phyloP scores from a whole-genome alignment of 2,113 vertebrate genomes.

The Pedetes capensis region DNA sequence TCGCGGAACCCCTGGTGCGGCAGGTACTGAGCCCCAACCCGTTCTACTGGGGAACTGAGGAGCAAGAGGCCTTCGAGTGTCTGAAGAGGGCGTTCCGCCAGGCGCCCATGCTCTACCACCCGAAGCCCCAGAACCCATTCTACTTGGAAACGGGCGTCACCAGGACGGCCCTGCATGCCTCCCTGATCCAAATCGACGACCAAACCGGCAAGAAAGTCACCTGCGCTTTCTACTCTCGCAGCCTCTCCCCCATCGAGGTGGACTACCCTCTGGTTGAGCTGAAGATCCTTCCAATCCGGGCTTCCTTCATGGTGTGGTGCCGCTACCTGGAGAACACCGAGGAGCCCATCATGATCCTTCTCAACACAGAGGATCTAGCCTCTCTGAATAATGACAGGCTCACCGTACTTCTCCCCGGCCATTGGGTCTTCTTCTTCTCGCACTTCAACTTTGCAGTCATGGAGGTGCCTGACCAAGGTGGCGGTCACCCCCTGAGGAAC shows the following conservation, averaged over 20 bases:
- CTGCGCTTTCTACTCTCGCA: constrained; percentile 68
- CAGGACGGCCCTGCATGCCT: background rate
- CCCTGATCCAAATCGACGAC: constrained; percentile 39
- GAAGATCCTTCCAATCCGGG: constrained; percentile 50
- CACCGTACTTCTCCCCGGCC: constrained; percentile 75
- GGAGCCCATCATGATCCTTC: constrained; percentile 77
- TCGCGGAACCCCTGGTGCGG: constrained; percentile 19
- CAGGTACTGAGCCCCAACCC: background rate
- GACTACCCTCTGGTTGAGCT: background rate
- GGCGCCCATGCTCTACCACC: constrained; percentile 47
- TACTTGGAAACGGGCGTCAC: constrained; percentile 43
- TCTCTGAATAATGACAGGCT: constrained; percentile 78
- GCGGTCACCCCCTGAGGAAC: accelerated
- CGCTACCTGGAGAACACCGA: constrained; percentile 78
- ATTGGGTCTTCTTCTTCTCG: constrained; percentile 68
- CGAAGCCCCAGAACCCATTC: constrained; percentile 56
- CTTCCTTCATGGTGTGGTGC: constrained; percentile 71
- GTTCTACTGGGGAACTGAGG: constrained; percentile 30
- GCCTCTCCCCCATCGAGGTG: background rate
- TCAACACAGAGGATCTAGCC: constrained; percentile 72
- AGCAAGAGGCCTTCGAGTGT: constrained; percentile 56
- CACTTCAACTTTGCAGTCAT: constrained; percentile 60
- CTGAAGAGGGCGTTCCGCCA: constrained; percentile 55
- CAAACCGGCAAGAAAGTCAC: background rate
- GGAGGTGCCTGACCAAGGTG: accelerated